A percentile compares a stretch with the other conserved stretches of the same genome.
Evolutionary conservation across 2,797 vertebrate genomes (phyloP).

Genomic region (Anisognathus igniventris): DNA sequence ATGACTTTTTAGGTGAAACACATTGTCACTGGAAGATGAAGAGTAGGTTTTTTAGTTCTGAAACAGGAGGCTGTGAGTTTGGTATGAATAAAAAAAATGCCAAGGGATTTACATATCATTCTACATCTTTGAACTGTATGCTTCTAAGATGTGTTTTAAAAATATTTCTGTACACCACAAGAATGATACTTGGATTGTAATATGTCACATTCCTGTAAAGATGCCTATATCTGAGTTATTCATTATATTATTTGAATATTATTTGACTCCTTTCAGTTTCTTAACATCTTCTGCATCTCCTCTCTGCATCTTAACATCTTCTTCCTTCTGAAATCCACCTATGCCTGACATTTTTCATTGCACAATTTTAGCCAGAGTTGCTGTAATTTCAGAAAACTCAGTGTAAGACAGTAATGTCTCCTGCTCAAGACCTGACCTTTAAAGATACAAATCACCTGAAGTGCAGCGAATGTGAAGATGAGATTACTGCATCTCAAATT

Average conservation of each 20-base stretch:
- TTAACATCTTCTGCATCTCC: not conserved
- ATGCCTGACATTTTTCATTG: not conserved
- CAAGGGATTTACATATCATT: not conserved
- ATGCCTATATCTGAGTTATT: not conserved
- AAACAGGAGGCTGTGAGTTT: not conserved
- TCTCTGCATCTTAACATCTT: not conserved
- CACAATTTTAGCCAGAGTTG: not conserved
- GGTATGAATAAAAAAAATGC: not conserved
- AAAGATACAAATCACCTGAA: not conserved
- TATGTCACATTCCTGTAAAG: slow-evolving; percentile 27
- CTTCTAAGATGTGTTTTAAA: not conserved
- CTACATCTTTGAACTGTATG: not conserved
- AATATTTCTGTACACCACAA: not conserved
- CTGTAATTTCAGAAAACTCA: not conserved
- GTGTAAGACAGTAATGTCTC: not conserved
- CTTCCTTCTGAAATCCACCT: not conserved
- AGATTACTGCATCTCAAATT: not conserved
- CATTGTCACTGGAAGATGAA: not conserved
- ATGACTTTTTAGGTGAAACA: not conserved
- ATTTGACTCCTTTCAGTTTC: not conserved
- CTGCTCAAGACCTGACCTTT: not conserved
- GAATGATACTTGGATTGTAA: not conserved
- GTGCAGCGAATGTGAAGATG: not conserved
- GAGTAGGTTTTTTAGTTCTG: not conserved
- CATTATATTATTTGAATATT: not conserved